A percentile compares a stretch with the other conserved stretches of the same genome.
Conservation (phyloP, 2,888 invertebrate genomes). For the Orthosia gothica region DNA sequence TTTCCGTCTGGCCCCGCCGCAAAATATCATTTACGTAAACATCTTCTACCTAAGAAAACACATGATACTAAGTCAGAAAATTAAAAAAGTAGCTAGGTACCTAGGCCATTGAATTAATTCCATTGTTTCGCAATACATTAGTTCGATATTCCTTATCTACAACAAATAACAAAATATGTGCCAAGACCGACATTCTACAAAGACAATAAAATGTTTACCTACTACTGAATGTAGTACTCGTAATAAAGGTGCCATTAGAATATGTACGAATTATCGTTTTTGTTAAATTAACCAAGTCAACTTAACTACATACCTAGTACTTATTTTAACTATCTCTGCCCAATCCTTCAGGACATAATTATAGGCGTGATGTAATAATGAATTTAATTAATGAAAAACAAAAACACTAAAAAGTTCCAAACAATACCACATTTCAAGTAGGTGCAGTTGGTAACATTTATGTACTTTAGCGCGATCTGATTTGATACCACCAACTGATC, state of each 20-base stretch:
- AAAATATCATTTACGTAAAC: not conserved
- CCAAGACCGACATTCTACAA: not conserved
- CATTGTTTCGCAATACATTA: constrained; percentile 2
- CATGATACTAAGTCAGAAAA: not conserved
- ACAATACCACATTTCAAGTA: too few relatives aligned
- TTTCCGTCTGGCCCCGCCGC: not conserved
- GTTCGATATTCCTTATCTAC: constrained; percentile 2
- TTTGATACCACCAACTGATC: too few relatives aligned
- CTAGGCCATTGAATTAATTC: not conserved
- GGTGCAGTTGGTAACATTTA: too few relatives aligned
- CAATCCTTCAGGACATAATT: too few relatives aligned
- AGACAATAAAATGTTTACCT: not conserved
- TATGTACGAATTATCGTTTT: too few relatives aligned
- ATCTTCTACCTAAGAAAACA: too few relatives aligned
- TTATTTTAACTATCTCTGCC: too few relatives aligned
- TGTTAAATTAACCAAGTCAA: not conserved
- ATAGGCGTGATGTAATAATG: too few relatives aligned
- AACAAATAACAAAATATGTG: not conserved
- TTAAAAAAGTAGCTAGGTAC: not conserved
- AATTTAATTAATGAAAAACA: too few relatives aligned
- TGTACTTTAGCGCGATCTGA: too few relatives aligned
- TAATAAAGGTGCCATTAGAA: not conserved
- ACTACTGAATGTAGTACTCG: not conserved
- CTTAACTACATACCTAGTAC: not conserved
- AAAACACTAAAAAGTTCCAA: too few relatives aligned